These are phyloP conservation scores for Leptothorax acervorum DNA, from an alignment of 2,888 invertebrate species.

Conservation along the genomic window DNA sequence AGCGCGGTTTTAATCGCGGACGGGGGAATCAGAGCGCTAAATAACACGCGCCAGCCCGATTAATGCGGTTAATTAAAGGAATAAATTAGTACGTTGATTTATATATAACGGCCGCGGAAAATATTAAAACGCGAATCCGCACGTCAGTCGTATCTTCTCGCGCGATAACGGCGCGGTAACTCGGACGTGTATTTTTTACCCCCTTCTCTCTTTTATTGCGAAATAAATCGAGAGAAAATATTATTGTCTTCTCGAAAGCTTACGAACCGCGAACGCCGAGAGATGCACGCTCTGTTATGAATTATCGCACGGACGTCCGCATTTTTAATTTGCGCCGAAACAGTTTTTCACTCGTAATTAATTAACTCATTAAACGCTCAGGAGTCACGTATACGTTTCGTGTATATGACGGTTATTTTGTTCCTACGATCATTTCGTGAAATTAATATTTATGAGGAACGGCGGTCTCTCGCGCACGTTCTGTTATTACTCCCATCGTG, in stretches of 20 bases:
- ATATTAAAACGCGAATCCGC: slow-evolving; percentile 72
- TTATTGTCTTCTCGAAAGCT: slow-evolving; percentile 64
- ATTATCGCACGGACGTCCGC: slow-evolving; percentile 54
- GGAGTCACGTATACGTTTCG: slow-evolving; percentile 14
- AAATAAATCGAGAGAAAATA: slow-evolving; percentile 68
- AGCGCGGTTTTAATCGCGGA: slow-evolving; percentile 31
- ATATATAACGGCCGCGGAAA: slow-evolving; percentile 62
- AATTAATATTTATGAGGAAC: slow-evolving; percentile 61
- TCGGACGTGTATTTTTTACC: background rate
- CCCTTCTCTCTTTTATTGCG: slow-evolving; percentile 60
- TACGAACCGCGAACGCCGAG: slow-evolving; percentile 43
- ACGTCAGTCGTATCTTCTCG: slow-evolving; percentile 17
- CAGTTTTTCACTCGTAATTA: slow-evolving; percentile 62
- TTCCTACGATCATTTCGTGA: slow-evolving; percentile 34
- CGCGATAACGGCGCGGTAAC: slow-evolving; percentile 14
- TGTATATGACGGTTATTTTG: slow-evolving; percentile 32
- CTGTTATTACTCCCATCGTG: slow-evolving; percentile 25
- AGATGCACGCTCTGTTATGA: slow-evolving; percentile 51
- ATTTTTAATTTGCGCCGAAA: slow-evolving; percentile 57
- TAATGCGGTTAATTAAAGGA: slow-evolving; percentile 73
- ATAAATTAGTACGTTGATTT: slow-evolving; percentile 70
- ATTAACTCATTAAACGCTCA: slow-evolving; percentile 58
- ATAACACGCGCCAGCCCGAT: slow-evolving; percentile 57
- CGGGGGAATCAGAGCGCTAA: slow-evolving; percentile 61
- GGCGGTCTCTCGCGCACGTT: slow-evolving; percentile 1